These are phyloP conservation scores for Adelognathus sp. DNA, from an alignment of 2,888 invertebrate genomes.

Conservation along the genomic window DNA sequence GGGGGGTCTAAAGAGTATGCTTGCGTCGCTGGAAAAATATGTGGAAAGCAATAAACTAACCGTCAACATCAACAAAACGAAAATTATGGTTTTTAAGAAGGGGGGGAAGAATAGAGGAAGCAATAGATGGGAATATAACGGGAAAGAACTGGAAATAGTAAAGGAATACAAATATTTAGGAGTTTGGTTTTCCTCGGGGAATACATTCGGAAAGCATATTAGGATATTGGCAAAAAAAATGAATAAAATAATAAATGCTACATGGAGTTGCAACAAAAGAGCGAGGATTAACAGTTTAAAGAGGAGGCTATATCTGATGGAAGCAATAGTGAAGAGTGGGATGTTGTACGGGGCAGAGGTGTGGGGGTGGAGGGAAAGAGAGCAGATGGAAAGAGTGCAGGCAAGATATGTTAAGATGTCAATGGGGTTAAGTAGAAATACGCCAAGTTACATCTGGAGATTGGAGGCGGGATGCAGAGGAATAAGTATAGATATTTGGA, in stretches of 20 bases:
- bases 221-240: conserved; percentile 14
- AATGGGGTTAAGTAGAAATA: background rate
- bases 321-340: background rate
- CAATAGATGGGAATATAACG: conserved; percentile 30
- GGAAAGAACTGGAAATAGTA: conserved; percentile 36
- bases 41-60: conserved; percentile 27
- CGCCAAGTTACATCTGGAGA: conserved; percentile 5
- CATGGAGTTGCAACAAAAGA: conserved; percentile 18
- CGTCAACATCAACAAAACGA: conserved; percentile 46
- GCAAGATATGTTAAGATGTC: conserved; percentile 2
- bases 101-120: conserved; percentile 22
- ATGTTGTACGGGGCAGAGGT: background rate
- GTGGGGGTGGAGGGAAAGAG: background rate
- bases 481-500: background rate
- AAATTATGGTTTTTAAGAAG: conserved; percentile 53
- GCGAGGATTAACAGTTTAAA: conserved; percentile 5
- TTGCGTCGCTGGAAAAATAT: conserved; percentile 32
- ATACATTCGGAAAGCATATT: conserved; percentile 11
- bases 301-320: conserved; percentile 20
- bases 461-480: background rate
- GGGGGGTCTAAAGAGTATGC: conserved; percentile 33
- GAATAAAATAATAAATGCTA: background rate
- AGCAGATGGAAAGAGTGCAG: conserved; percentile 10
- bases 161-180: conserved; percentile 56
- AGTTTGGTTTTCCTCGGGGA: background rate